These are phyloP conservation scores for Eutolmus rufibarbis DNA, from an alignment of 2,888 invertebrate species.

Conservation along the genomic window DNA sequence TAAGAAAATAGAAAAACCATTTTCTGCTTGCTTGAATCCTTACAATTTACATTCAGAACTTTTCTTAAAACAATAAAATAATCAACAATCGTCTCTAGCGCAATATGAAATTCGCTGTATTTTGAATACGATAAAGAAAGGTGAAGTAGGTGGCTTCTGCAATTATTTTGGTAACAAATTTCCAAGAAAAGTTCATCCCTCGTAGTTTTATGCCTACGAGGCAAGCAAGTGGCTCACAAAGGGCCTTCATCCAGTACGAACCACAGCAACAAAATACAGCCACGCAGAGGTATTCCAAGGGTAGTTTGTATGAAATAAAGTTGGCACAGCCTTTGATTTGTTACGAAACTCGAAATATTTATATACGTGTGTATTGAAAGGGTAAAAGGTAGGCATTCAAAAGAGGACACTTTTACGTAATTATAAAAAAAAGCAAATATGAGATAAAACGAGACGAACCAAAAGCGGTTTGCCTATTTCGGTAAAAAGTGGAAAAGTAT, in stretches of 20 bases:
- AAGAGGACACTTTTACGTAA: conserved; percentile 14
- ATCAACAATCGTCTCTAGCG: too few species aligned
- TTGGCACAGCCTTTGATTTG: background rate
- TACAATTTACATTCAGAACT: too few species aligned
- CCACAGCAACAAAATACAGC: background rate
- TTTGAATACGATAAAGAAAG: background rate
- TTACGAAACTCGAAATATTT: background rate
- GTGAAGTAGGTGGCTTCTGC: background rate
- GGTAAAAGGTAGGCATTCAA: background rate
- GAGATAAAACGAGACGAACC: background rate
- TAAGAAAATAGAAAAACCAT: too few species aligned
- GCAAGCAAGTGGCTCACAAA: background rate
- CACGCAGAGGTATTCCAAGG: background rate
- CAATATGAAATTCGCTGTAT: background rate
- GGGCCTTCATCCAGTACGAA: background rate
- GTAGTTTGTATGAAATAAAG: background rate
- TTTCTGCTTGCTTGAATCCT: too few species aligned
- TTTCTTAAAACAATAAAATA: too few species aligned
- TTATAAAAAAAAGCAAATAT: background rate
- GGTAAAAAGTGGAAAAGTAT: background rate
- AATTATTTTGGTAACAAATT: background rate
- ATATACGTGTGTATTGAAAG: background rate
- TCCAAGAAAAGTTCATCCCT: background rate
- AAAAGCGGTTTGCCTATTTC: background rate
- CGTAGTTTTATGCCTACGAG: too few species aligned